Percentiles rank a stretch among this genome's conserved stretches.
Conservation (phyloP, 2,888 invertebrate species). For the Xanthorhoe designata region DNA sequence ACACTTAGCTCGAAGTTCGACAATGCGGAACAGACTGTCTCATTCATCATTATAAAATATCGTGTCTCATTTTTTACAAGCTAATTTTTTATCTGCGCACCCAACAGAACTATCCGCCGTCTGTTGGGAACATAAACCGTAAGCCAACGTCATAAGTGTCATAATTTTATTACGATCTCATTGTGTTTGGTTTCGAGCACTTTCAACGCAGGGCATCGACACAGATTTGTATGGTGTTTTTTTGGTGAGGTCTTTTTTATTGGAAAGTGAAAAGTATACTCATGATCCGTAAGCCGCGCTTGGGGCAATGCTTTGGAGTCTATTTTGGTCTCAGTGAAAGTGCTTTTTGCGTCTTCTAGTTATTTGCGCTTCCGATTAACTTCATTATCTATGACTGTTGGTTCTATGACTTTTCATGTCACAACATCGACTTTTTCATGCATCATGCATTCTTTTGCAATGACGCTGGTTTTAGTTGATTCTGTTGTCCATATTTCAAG, state of each 20-base stretch:
- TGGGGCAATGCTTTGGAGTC: constrained; percentile 24
- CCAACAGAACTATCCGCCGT: constrained; percentile 34
- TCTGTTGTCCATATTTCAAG: neutral
- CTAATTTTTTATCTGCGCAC: constrained; percentile 49
- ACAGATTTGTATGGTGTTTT: constrained; percentile 57
- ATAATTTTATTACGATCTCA: constrained; percentile 47
- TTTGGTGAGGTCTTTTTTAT: constrained; percentile 55
- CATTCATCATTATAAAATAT: constrained; percentile 64
- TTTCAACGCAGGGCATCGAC: constrained; percentile 67
- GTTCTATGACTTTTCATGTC: constrained; percentile 23
- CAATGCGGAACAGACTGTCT: constrained; percentile 51
- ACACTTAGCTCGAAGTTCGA: constrained; percentile 42
- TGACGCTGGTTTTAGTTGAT: neutral
- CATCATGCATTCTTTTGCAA: neutral
- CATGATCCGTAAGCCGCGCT: constrained; percentile 16
- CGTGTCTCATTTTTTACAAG: constrained; percentile 57
- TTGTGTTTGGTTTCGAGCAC: constrained; percentile 51
- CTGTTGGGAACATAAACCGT: constrained; percentile 23
- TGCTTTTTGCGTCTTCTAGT: constrained; percentile 41
- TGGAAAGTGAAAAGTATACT: constrained; percentile 66
- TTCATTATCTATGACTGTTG: constrained; percentile 16
- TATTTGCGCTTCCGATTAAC: constrained; percentile 35
- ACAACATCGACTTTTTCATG: neutral
- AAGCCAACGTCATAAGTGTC: constrained; percentile 48
- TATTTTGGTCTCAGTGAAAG: constrained; percentile 52